Conservation (phyloP, 2,888 invertebrate species). For the Hetaerina titia region DNA sequence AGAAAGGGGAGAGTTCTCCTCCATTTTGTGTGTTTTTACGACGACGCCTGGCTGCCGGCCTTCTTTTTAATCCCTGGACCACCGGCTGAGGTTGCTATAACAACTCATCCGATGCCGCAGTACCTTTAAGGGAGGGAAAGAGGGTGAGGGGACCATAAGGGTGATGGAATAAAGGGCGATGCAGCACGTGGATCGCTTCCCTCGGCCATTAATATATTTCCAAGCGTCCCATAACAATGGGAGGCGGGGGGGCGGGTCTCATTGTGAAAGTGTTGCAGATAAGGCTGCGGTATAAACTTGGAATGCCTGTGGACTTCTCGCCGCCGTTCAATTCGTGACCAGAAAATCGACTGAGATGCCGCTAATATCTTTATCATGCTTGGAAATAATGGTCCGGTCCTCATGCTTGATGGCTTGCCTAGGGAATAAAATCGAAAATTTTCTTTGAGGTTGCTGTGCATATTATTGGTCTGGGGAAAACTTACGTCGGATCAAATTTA, state of each 20-base stretch:
- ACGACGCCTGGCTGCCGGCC: slow-evolving; percentile 2
- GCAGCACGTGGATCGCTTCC: slow-evolving; percentile 12
- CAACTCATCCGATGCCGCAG: neutral
- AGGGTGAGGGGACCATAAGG: neutral
- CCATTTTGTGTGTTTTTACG: slow-evolving; percentile 39
- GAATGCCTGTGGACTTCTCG: neutral
- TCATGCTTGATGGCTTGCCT: neutral
- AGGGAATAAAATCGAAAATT: neutral
- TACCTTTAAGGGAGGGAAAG: neutral
- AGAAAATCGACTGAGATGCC: slow-evolving; percentile 32
- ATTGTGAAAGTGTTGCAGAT: slow-evolving; percentile 35
- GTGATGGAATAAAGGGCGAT: neutral
- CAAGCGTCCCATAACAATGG: neutral
- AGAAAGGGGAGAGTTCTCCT: neutral
- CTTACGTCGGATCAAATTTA: neutral
- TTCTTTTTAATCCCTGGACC: slow-evolving; percentile 47
- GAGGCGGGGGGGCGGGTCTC: neutral
- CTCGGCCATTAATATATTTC: slow-evolving; percentile 9
- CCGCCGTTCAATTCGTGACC: slow-evolving; percentile 24
- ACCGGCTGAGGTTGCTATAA: slow-evolving; percentile 31
- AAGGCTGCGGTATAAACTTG: slow-evolving; percentile 27
- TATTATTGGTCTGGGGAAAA: neutral
- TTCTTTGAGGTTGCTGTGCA: neutral
- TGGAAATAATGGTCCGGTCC: neutral
- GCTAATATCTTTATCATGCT: slow-evolving; percentile 32